phyloP scores from a whole-genome alignment of 2,888 invertebrate genomes.

The Hirudinaria manillensis region DNA sequence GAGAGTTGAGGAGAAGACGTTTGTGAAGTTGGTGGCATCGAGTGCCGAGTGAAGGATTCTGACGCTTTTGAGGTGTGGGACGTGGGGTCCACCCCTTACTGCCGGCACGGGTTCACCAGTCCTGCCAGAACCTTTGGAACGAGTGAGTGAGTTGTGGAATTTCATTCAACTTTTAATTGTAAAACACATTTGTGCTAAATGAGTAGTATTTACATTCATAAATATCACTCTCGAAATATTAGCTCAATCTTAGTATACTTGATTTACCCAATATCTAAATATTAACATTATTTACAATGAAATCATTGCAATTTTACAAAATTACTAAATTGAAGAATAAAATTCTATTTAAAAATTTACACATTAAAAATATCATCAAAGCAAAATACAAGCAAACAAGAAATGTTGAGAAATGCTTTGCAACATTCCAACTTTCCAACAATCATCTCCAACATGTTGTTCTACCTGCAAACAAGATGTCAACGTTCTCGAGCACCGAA shows the following conservation, averaged over 20 bases:
- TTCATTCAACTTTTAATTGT: too few species aligned
- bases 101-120: slow-evolving; percentile 45
- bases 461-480: slow-evolving; percentile 61
- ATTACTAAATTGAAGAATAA: too few species aligned
- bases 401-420: too few species aligned
- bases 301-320: too few species aligned
- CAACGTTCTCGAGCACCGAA: slow-evolving; percentile 73
- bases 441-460: too few species aligned
- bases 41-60: slow-evolving; percentile 80
- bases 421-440: too few species aligned
- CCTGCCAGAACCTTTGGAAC: slow-evolving; percentile 15
- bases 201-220: neutral
- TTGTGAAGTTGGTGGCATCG: slow-evolving; percentile 84
- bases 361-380: too few species aligned
- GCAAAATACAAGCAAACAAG: too few species aligned
- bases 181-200: neutral
- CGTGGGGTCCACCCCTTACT: slow-evolving; percentile 55
- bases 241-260: neutral
- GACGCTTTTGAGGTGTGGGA: slow-evolving; percentile 78
- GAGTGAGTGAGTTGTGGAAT: too few species aligned
- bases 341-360: too few species aligned
- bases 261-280: too few species aligned
- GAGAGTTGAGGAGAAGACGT: slow-evolving; percentile 72
- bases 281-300: too few species aligned
- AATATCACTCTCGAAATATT: neutral